phyloP scores from a whole-genome alignment of 2,888 invertebrate species.

The Dysmachus trigonus region DNA sequence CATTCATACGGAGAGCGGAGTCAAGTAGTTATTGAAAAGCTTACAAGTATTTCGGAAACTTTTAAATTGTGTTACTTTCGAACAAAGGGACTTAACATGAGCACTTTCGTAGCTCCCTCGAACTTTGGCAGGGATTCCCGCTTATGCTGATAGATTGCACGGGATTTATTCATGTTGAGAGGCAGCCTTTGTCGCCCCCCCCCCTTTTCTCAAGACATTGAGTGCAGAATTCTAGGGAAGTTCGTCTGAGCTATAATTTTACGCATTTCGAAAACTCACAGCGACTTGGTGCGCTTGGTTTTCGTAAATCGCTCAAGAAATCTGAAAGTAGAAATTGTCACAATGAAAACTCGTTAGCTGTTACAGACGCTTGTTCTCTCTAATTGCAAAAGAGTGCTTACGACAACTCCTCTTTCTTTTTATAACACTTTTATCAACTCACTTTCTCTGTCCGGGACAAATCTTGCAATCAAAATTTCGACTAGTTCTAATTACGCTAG shows the following conservation, averaged over 20 bases:
- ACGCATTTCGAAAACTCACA: background rate
- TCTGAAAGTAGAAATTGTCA: too few relatives aligned
- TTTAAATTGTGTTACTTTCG: slow-evolving; percentile 50
- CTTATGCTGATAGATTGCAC: slow-evolving; percentile 37
- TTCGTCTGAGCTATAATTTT: background rate
- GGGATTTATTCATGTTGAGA: slow-evolving; percentile 29
- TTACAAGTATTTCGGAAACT: slow-evolving; percentile 47
- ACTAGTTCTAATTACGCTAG: too few relatives aligned
- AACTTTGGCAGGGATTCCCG: slow-evolving; percentile 37
- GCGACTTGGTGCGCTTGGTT: background rate
- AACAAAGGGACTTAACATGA: slow-evolving; percentile 48
- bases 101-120: slow-evolving; percentile 30
- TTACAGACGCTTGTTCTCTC: background rate
- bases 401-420: too few relatives aligned
- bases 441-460: too few relatives aligned
- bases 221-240: slow-evolving; percentile 3
- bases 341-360: too few relatives aligned
- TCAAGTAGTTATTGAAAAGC: slow-evolving; percentile 48
- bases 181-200: background rate
- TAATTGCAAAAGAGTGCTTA: too few relatives aligned
- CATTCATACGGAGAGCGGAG: slow-evolving; percentile 30
- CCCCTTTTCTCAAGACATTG: background rate
- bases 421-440: too few relatives aligned
- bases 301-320: background rate
- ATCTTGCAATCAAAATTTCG: too few relatives aligned